Base-by-base conservation (phyloP, 2,888 invertebrate species). In the Mythimna pallens region DNA sequence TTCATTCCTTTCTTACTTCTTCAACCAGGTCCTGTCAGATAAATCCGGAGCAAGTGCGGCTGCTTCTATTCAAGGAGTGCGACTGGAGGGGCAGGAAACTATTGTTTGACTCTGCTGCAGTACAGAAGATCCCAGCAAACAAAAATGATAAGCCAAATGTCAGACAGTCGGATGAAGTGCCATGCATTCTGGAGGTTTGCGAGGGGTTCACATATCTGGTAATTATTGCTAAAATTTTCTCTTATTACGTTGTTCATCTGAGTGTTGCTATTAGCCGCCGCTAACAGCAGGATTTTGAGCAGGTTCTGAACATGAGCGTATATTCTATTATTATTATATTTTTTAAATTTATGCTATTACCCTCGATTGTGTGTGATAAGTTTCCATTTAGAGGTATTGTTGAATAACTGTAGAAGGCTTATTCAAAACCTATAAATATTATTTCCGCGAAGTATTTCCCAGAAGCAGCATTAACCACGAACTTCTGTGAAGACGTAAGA, bases 51-150 rank as follows among this genome's bases (percentile, higher is more conserved):
- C 98, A 98, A 96, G 97, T 99, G 77, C 97, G 99, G 86, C 97
- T 99, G 88, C 96, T 99, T 89, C 96, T 99, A 82, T 98, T 98
- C 94, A 97, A 98, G 90, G 99, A 99, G 96, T 98, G 98, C 92
- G 98, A 99, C 91, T 97, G 97, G 93, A 97, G 97, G 78, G 98
- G 98, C 40, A 96, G 98, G 77, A 98, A 98, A 87, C 95, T 99
- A 54, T 96, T 99, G 69, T 99, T 98, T 92, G 99, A 99, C 93
- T 99, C 99, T 0, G 96, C 97, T 82, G 97, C 98, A 22, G 95
- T 97, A 87, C 96, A 97, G 90, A 97, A 97, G 94, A 94, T 97
- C 67, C 94, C 96, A 76, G 88, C 97, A 3, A 89, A 89, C 54
- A 95, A 95, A 90, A 89, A 95, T 94, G 94, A 94, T 81, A 93